Base-by-base conservation (phyloP, 2,888 invertebrate species). In the Pristionchus mayeri region DNA sequence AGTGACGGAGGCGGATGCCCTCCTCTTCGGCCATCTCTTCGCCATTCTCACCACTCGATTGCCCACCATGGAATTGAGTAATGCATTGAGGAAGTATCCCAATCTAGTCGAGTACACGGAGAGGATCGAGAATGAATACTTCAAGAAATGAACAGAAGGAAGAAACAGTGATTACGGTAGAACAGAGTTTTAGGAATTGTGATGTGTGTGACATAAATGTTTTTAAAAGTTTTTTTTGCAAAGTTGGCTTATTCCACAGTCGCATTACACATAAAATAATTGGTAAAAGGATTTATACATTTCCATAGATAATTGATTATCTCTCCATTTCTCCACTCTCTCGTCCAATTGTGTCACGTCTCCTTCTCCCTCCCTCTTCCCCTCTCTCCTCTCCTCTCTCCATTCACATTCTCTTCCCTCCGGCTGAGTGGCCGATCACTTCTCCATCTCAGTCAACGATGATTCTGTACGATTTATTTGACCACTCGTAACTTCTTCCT, bases 11-110 rank as follows among this genome's bases (percentile, higher is more conserved):
- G 87, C 90, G 21, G 98, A 99, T 94, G 98, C 98, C 2, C 94
- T 98, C 52, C 96, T 97, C 0, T 99, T 98, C 94, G 98, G 98
- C 0, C 98, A 98, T 94, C 95, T 98, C n/a, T 98, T 96, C 94
- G 96, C 97, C 0, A 96, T 98, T 89, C 94, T 98, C 86, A 98
- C 98, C 11, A 90, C 90, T 75, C 97, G 97, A 7, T 95, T 96
- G 60, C 97, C 97, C 0, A 96, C 96, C 92, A 95, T 95, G 88
- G 95, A 95, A 87, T 94, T 98, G 81, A 96, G 96, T 0, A 95
- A 96, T 85, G 95, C 96, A 9, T 95, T 98, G 3, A 95, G 96
- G 86, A 95, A 95, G 84, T 96, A 96, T 93, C 95, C 95, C 0
- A 95, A 95, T 88, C 94, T 98, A 57, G 95, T 96, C n/a, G 94